Conservation (phyloP, 2,888 invertebrate species). For the Melinopterus prodromus region DNA sequence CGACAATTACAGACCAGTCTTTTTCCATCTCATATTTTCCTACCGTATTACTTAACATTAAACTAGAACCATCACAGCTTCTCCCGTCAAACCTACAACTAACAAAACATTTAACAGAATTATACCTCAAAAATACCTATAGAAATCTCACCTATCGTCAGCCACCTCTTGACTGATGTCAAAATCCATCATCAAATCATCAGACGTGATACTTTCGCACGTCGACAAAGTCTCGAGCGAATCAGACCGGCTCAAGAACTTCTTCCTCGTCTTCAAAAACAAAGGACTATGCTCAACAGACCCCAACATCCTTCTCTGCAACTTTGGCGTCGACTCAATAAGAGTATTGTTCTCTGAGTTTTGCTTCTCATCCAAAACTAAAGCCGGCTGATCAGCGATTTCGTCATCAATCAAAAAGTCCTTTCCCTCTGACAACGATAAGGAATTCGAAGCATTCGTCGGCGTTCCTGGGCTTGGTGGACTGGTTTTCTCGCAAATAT, state of each 20-base stretch:
- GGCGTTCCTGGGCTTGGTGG: slow-evolving; percentile 79
- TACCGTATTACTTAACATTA: slow-evolving; percentile 49
- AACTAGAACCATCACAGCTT: slow-evolving; percentile 60
- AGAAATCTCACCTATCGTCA: slow-evolving; percentile 60
- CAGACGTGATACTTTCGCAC: slow-evolving; percentile 84
- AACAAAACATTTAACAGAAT: slow-evolving; percentile 22
- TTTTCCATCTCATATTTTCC: slow-evolving; percentile 60
- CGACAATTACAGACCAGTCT: slow-evolving; percentile 66
- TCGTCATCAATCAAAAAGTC: slow-evolving; percentile 89
- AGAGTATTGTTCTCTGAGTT: slow-evolving; percentile 51
- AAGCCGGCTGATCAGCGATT: slow-evolving; percentile 88
- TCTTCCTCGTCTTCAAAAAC: slow-evolving; percentile 49
- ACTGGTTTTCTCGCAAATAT: slow-evolving; percentile 55
- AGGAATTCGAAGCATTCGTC: slow-evolving; percentile 77
- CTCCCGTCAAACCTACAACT: slow-evolving; percentile 55
- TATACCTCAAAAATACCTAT: neutral
- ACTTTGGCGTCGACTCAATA: slow-evolving; percentile 56
- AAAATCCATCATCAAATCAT: slow-evolving; percentile 89
- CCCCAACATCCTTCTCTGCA: slow-evolving; percentile 53
- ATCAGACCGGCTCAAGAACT: slow-evolving; percentile 61
- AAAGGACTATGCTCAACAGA: slow-evolving; percentile 59
- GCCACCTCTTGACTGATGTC: slow-evolving; percentile 65
- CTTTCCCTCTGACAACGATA: slow-evolving; percentile 82
- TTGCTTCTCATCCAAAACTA: slow-evolving; percentile 69
- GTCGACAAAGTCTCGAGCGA: slow-evolving; percentile 86